Evolutionary conservation across 1,140 invertebrate genomes (phyloP).

Genomic region (Aphelenchoides fujianensis): DNA sequence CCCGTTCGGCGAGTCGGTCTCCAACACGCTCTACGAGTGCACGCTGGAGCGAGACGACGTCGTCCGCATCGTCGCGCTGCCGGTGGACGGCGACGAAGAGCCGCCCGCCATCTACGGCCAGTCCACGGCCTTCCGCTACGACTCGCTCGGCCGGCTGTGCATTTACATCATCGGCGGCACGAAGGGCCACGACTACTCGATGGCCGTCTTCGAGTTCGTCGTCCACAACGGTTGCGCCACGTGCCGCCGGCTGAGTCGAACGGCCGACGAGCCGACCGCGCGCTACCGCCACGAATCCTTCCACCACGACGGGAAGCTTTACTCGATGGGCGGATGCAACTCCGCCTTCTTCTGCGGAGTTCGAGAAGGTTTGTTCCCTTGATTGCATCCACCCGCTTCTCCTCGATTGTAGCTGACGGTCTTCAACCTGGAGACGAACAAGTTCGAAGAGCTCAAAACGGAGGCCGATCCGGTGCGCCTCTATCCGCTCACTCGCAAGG

Average conservation of each 20-base stretch:
- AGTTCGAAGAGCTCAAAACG: neutral
- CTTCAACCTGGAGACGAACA: neutral
- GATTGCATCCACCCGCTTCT: no score
- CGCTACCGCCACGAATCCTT: constrained; percentile 6
- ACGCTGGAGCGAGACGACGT: neutral
- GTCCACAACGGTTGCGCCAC: neutral
- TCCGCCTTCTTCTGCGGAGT: neutral
- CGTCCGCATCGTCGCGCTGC: neutral
- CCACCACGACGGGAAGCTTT: neutral
- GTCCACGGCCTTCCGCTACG: neutral
- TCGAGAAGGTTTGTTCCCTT: no score
- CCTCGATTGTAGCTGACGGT: constrained; percentile 9
- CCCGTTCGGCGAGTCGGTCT: neutral
- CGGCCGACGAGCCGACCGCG: neutral
- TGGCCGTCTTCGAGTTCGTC: neutral
- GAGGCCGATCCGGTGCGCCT: neutral
- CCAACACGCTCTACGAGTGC: neutral
- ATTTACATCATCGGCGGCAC: constrained; percentile 7
- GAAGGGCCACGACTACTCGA: neutral
- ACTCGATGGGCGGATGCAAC: constrained; percentile 9
- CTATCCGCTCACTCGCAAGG: neutral
- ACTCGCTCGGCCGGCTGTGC: neutral
- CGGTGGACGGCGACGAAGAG: neutral
- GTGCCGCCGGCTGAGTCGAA: neutral
- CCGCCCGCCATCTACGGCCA: neutral